These are phyloP conservation scores for Brachionichthys hirsutus DNA, from an alignment of 2,113 vertebrate genomes.

Conservation along the genomic window DNA sequence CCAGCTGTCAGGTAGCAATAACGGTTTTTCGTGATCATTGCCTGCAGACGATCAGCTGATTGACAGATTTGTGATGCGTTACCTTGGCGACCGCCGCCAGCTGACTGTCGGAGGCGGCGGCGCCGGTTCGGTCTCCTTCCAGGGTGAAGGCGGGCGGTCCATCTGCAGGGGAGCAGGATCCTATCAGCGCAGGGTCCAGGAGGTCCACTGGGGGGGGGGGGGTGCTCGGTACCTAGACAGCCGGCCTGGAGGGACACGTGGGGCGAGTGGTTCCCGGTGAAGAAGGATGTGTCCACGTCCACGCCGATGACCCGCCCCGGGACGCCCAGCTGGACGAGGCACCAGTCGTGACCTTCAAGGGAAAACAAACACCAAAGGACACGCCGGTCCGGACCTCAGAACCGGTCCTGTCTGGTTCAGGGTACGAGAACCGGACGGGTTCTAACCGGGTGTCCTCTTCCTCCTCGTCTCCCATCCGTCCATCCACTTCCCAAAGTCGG, in stretches of 20 bases:
- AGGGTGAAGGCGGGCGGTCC: slow-evolving; percentile 34
- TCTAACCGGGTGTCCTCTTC: slow-evolving; percentile 77
- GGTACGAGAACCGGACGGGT: too few relatives aligned
- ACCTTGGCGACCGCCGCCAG: slow-evolving; percentile 72
- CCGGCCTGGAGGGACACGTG: slow-evolving; percentile 74
- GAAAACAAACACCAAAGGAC: background rate
- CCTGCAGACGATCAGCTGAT: too few relatives aligned
- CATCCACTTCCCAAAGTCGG: slow-evolving; percentile 82
- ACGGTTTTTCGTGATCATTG: too few relatives aligned
- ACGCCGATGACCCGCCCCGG: slow-evolving; percentile 68
- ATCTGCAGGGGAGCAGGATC: slow-evolving; percentile 53
- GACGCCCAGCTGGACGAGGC: slow-evolving; percentile 74
- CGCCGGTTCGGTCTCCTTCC: slow-evolving; percentile 76
- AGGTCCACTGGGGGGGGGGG: too few relatives aligned
- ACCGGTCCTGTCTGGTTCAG: too few relatives aligned
- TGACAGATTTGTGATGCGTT: slow-evolving; percentile 18
- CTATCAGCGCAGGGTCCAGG: background rate
- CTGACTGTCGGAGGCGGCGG: slow-evolving; percentile 75
- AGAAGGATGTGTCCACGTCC: slow-evolving; percentile 80
- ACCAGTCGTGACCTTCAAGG: slow-evolving; percentile 76
- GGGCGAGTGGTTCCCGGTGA: slow-evolving; percentile 76
- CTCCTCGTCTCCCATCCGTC: slow-evolving; percentile 86
- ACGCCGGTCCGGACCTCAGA: too few relatives aligned
- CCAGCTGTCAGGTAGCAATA: slow-evolving; percentile 64
- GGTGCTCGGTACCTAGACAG: slow-evolving; percentile 67